phyloP scores from a whole-genome alignment of 1,140 invertebrate species.

The Paracyclopina nana region DNA sequence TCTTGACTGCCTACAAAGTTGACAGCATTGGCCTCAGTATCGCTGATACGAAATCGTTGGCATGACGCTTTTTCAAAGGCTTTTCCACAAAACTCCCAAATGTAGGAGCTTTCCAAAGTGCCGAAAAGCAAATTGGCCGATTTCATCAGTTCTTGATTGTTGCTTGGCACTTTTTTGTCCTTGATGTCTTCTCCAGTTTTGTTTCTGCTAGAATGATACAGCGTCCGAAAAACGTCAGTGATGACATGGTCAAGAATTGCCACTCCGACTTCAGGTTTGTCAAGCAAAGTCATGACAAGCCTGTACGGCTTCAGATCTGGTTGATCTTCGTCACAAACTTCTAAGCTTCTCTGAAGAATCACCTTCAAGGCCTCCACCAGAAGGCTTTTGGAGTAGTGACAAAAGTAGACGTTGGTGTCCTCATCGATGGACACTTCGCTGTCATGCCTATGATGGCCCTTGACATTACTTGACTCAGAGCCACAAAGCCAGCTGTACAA shows the following conservation, averaged over 20 bases:
- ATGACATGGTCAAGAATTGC: conserved; percentile 65
- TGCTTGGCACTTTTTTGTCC: conserved; percentile 17
- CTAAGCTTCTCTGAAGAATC: conserved; percentile 3
- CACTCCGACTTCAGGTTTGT: conserved; percentile 69
- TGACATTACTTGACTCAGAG: conserved; percentile 29
- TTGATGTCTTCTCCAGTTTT: conserved; percentile 6
- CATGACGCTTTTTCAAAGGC: conserved; percentile 43
- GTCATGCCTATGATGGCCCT: not conserved
- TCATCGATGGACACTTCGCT: not conserved
- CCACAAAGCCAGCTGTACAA: conserved; percentile 65
- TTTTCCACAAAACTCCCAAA: conserved; percentile 60
- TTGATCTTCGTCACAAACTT: conserved; percentile 22
- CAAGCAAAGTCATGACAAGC: conserved; percentile 62
- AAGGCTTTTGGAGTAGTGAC: conserved; percentile 5
- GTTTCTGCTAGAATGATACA: conserved; percentile 20
- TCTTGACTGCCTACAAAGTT: conserved; percentile 22
- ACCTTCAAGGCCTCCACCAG: conserved; percentile 1
- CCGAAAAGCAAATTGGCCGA: conserved; percentile 67
- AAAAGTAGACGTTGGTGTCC: conserved; percentile 5
- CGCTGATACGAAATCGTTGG: conserved; percentile 15
- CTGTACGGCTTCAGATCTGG: conserved; percentile 56
- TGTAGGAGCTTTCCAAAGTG: conserved; percentile 59
- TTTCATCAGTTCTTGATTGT: conserved; percentile 40
- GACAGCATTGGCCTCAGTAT: conserved; percentile 14
- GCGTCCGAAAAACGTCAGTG: conserved; percentile 46